Conservation (phyloP, 2,888 invertebrate species). For the Leistus spinibarbis region DNA sequence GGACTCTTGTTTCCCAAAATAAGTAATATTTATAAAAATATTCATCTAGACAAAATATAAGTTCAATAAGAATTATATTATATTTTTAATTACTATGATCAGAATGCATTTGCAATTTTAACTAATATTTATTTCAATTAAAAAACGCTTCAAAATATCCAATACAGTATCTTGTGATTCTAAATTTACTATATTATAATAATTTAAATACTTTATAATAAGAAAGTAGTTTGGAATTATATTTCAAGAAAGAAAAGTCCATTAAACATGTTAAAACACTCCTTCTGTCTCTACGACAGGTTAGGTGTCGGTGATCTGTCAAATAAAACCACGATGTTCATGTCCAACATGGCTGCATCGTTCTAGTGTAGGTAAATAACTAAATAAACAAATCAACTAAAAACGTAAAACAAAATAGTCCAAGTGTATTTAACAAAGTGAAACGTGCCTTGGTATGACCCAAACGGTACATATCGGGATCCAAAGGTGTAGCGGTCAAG, state of each 20-base stretch:
- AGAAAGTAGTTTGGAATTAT: no score
- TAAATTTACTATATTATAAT: not conserved
- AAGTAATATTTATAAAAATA: not conserved
- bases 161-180: no score
- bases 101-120: no score
- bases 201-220: no score
- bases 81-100: no score
- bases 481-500: constrained; percentile 83
- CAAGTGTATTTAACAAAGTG: constrained; percentile 43
- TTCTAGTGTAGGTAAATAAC: constrained; percentile 7
- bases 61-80: no score
- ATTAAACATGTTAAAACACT: not conserved
- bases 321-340: constrained; percentile 15
- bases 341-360: constrained; percentile 1
- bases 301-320: not conserved
- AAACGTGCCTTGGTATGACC: constrained; percentile 98
- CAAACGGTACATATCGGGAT: constrained; percentile 90
- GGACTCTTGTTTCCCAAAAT: not conserved
- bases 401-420: constrained; percentile 45
- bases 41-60: no score
- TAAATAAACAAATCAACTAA: constrained; percentile 40
- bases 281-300: constrained; percentile 4
- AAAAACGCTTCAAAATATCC: no score
- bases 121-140: no score
- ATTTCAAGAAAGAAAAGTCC: not conserved